Base-by-base conservation (phyloP, 2,797 vertebrate species). In the Limnodromus scolopaceus region DNA sequence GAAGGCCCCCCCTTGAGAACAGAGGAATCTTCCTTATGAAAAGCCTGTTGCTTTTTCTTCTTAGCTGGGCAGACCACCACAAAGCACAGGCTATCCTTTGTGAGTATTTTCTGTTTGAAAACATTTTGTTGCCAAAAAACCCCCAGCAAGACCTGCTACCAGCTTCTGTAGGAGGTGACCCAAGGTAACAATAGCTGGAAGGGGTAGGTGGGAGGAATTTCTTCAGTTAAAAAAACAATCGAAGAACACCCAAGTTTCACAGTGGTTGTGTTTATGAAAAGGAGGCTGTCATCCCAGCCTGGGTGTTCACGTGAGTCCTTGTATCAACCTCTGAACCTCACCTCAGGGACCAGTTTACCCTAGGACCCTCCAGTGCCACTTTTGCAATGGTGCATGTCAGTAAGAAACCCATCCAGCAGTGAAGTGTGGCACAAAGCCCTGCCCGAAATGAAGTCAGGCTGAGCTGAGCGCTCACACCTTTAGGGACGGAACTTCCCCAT, bases 271-370 rank as follows among this genome's bases (percentile, higher is more conserved):
- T 63, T 87, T 69, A 43, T 54, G 53, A 22, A 85, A 74, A 74
- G 58, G 10, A 77, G 28, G 14, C 17, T 86, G 16, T 34, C 3
- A 0, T 36, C 63, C n/a, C 53, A 65, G 41, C 55, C 57, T 54
- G 24, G 19, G 23, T 2, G 2, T 38, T 84, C 60, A 38, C 0
- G 0, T 45, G 22, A 48, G 46, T 64, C 28, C 34, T 57, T 71
- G 22, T 72, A n/a, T 18, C 43, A 71, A 1, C 22, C 7, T 64
- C 41, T 45, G 49, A 65, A 38, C 41, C 79, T 72, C 57, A 28
- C 46, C n/a, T 79, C 30, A 43, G 57, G 58, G 78, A 27, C 8
- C 15, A 39, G 9, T 25, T 86, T 39, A 39, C 23, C 25, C 34
- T 25, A 49, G 36, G 32, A 12, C 17, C 38, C 22, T 41, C 27